Percentiles rank a stretch among this genome's conserved stretches.
phyloP scores from a whole-genome alignment of 2,797 vertebrate species.

The Percopsis omiscomaycus region DNA sequence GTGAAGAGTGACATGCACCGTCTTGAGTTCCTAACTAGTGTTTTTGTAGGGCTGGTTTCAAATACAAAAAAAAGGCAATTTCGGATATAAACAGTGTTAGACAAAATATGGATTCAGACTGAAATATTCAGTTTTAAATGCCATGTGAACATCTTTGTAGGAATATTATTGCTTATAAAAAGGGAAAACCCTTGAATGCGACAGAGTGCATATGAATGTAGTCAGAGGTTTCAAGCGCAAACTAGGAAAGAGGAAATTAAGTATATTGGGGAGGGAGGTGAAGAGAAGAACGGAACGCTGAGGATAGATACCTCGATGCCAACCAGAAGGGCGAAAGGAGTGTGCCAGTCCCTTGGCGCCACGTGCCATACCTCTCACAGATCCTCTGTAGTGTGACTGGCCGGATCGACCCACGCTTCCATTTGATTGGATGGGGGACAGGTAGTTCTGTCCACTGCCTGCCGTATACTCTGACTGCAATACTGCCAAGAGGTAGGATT shows the following conservation, averaged over 20 bases:
- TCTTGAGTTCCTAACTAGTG: no score
- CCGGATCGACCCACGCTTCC: slow-evolving; percentile 72
- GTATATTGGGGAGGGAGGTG: neutral
- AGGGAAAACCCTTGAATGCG: no score
- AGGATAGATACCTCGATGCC: slow-evolving; percentile 81
- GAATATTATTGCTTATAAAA: neutral
- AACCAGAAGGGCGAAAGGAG: slow-evolving; percentile 79
- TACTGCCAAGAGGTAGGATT: slow-evolving; percentile 59
- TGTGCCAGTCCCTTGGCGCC: slow-evolving; percentile 80
- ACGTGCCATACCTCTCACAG: slow-evolving; percentile 83
- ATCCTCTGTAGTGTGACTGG: slow-evolving; percentile 82
- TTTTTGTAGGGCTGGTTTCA: no score
- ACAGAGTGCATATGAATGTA: no score
- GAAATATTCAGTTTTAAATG: neutral
- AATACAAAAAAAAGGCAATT: no score
- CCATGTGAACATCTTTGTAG: neutral
- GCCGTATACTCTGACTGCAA: slow-evolving; percentile 81
- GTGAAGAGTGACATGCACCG: no score
- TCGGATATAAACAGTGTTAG: no score
- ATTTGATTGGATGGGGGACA: slow-evolving; percentile 77
- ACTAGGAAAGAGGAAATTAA: neutral
- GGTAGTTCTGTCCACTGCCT: slow-evolving; percentile 80
- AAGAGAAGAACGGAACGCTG: neutral
- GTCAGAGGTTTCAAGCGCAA: neutral
- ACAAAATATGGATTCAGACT: no score